These are phyloP conservation scores for Enteromius thamalakanensis DNA, from an alignment of 2,797 vertebrate genomes.

Conservation along the genomic window DNA sequence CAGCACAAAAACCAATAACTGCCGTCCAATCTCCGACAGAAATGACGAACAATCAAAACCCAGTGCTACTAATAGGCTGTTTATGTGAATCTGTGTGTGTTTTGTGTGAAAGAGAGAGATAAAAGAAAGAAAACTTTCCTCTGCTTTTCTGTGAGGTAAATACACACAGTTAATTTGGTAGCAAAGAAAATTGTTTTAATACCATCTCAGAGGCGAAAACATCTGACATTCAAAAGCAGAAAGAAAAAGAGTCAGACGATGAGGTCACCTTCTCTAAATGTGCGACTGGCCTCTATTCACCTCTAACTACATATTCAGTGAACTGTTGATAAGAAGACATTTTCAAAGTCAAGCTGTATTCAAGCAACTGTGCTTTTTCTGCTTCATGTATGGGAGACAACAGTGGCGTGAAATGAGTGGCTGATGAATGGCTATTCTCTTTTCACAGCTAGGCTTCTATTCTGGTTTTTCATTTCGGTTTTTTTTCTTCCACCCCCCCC, in stretches of 20 bases:
- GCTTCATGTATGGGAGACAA: slow-evolving; percentile 10
- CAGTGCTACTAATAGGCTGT: background rate
- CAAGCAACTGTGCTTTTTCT: slow-evolving; percentile 2
- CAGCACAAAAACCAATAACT: slow-evolving; percentile 35
- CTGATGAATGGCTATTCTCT: slow-evolving; percentile 43
- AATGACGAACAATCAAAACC: slow-evolving; percentile 3
- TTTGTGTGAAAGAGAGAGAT: background rate
- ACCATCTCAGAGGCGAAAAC: background rate
- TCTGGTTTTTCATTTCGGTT: slow-evolving; percentile 39
- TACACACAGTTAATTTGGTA: background rate
- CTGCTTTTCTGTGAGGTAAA: background rate
- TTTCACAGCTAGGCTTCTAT: slow-evolving; percentile 47
- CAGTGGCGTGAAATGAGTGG: slow-evolving; percentile 11
- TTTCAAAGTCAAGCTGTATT: slow-evolving; percentile 42
- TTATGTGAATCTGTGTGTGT: background rate
- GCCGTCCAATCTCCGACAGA: background rate
- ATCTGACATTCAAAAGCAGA: background rate
- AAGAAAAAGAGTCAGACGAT: background rate
- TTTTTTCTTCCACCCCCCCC: background rate
- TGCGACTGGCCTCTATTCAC: slow-evolving; percentile 14
- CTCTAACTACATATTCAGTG: slow-evolving; percentile 44
- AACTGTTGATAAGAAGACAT: slow-evolving; percentile 54
- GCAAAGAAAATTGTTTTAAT: background rate
- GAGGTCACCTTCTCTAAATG: slow-evolving; percentile 29
- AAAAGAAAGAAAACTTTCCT: slow-evolving; percentile 12